Evolutionary conservation across 1,140 invertebrate genomes (phyloP), one percentile per base, ranked within the genome.

Genomic region (Dinothrombium tinctorium): DNA sequence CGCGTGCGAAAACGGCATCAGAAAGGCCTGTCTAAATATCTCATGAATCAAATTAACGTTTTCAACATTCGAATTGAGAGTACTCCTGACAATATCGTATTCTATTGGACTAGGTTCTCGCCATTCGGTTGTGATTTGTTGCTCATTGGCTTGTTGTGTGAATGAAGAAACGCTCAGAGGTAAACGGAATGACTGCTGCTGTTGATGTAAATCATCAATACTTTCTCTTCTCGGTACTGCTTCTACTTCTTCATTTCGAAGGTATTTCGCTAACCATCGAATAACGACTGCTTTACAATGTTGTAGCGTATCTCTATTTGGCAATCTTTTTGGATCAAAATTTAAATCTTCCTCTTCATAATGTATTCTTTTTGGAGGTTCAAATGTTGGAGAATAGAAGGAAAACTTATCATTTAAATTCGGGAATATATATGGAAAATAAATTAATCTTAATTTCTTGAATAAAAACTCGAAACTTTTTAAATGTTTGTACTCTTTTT

Each of bases 31-130:
- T 37, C 86, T 68, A 51, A 92, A 82, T 22, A 92, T 66, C 62
- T 94, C 87, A 53, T 92, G 79, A 24, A 90, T 72, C 58, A 95
- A 81, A 61, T 94, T 86, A 3, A 95, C 74, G 56, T 95, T 90
- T 45, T 86, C 80, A 33, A 84, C 66, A 37, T 68, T 74, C 22
- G 78, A 74, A 54, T 82, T 89, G 5, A 95, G 65, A 5, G 92
- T 81, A 49, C 83, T 74, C 22, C 77, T 67, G 0, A 87, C 82
- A 37, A 90, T 60, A 2, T 45, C 41, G 29, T 45, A 40, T 23
- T 45, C 47, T 21, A 42, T 37, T n/a, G 24, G 17, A 17, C 19
- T 38, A 17, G 36, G 17, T 4, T 38, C 33, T 17, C 17, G 25
- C 14, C 35, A 35, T 36, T 44, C 11, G 17, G 12, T 26, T 19